These are phyloP conservation scores for Melanotaenia parkinsoni DNA, from an alignment of 2,797 vertebrate genomes.

Conservation along the genomic window DNA sequence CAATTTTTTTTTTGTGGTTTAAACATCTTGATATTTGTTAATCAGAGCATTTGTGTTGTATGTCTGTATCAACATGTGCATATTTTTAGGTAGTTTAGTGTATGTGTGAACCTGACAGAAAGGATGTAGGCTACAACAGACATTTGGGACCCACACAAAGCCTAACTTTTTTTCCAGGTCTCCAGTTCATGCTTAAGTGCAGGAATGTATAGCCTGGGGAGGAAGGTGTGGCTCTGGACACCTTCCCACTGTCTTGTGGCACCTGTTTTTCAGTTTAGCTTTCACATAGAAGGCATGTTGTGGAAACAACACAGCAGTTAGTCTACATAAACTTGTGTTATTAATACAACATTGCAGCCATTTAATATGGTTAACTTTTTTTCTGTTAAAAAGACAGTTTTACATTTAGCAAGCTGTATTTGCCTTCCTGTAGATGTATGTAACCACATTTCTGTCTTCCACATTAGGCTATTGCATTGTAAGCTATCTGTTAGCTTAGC, in stretches of 20 bases:
- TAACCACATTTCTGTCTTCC: neutral
- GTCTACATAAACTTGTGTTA: conserved; percentile 21
- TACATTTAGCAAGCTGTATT: neutral
- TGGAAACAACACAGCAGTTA: conserved; percentile 62
- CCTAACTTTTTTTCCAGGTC: conserved; percentile 44
- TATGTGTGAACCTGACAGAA: conserved; percentile 34
- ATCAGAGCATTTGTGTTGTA: conserved; percentile 27
- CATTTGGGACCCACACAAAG: conserved; percentile 43
- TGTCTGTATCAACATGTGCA: conserved; percentile 42
- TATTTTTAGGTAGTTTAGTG: conserved; percentile 18
- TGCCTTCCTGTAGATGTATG: neutral
- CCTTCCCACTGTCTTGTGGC: conserved; percentile 66
- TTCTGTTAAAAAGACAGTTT: neutral
- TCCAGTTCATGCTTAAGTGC: conserved; percentile 39
- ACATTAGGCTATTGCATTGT: neutral
- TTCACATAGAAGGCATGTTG: conserved; percentile 31
- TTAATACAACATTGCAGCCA: conserved; percentile 6
- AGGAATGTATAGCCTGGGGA: conserved; percentile 76
- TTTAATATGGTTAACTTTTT: neutral
- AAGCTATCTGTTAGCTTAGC: neutral
- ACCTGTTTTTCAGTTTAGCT: conserved; percentile 78
- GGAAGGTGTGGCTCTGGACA: conserved; percentile 51
- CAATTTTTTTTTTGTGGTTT: neutral
- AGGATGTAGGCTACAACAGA: conserved; percentile 55
- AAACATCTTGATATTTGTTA: conserved; percentile 21